Evolutionary conservation across 2,888 invertebrate species (phyloP).

Genomic region (Nemapogon koenigi): DNA sequence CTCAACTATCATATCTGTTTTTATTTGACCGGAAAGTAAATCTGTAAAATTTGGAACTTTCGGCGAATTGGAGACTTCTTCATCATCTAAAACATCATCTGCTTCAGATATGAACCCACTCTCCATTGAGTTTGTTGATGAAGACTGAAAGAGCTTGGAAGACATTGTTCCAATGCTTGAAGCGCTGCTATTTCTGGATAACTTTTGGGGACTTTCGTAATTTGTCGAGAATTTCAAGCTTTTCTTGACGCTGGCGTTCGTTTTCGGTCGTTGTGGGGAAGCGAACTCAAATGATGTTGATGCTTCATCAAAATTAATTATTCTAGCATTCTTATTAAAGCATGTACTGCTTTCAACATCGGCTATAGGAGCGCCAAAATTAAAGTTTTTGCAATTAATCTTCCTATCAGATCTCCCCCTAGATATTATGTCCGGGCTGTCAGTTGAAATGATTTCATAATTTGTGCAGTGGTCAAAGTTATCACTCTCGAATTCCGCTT

Average conservation of each 20-base stretch:
- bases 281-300: too few relatives aligned
- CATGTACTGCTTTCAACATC: constrained; percentile 47
- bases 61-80: constrained; percentile 42
- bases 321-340: constrained; percentile 40
- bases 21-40: constrained; percentile 41
- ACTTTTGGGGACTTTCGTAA: constrained; percentile 36
- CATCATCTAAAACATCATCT: constrained; percentile 49
- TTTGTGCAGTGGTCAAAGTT: constrained; percentile 50
- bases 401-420: constrained; percentile 38
- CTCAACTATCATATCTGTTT: constrained; percentile 23
- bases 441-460: constrained; percentile 57
- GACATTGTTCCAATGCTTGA: constrained; percentile 42
- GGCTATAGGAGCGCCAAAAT: constrained; percentile 49
- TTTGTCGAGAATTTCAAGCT: constrained; percentile 35
- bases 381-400: constrained; percentile 37
- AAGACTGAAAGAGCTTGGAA: constrained; percentile 32
- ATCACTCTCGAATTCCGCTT: constrained; percentile 47
- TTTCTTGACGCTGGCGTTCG: constrained; percentile 37
- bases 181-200: constrained; percentile 36
- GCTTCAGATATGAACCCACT: constrained; percentile 54
- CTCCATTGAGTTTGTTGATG: constrained; percentile 49
- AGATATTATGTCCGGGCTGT: constrained; percentile 53
- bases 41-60: constrained; percentile 45
- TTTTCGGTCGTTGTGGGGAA: constrained; percentile 29
- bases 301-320: constrained; percentile 49